These are phyloP conservation scores for Benitochromis conjunctus DNA, from an alignment of 2,113 vertebrate genomes.

Conservation along the genomic window DNA sequence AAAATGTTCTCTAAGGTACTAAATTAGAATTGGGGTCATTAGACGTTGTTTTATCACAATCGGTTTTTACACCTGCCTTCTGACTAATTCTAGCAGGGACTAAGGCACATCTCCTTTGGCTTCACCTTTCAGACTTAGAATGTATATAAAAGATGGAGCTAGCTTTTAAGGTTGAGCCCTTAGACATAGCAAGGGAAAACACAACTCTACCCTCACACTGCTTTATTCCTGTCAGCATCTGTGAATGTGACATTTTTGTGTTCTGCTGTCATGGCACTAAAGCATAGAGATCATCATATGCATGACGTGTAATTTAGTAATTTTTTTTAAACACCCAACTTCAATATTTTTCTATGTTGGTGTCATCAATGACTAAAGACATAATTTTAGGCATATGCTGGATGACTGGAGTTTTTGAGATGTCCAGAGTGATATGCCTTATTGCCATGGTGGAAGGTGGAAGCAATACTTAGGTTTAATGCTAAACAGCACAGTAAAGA, in stretches of 20 bases:
- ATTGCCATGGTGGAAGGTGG: too few relatives aligned
- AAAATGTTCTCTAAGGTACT: not conserved
- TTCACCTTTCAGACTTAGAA: not conserved
- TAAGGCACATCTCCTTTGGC: not conserved
- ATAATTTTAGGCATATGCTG: too few relatives aligned
- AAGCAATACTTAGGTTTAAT: too few relatives aligned
- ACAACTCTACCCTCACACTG: not conserved
- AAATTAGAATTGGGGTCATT: not conserved
- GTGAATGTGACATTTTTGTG: not conserved
- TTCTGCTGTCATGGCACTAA: not conserved
- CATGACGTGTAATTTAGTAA: not conserved
- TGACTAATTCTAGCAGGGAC: too few relatives aligned
- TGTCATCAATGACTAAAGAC: not conserved
- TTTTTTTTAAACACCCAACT: not conserved
- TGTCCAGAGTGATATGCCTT: not conserved
- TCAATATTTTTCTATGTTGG: not conserved
- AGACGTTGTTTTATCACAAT: not conserved
- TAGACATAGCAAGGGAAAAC: not conserved
- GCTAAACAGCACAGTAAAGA: not conserved
- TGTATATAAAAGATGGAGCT: not conserved
- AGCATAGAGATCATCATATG: not conserved
- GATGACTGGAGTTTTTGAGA: not conserved
- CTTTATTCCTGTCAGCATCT: not conserved
- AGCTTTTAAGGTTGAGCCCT: not conserved
- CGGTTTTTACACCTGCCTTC: not conserved